Base-by-base conservation (phyloP, 2,888 invertebrate species). In the Maniola hyperantus region DNA sequence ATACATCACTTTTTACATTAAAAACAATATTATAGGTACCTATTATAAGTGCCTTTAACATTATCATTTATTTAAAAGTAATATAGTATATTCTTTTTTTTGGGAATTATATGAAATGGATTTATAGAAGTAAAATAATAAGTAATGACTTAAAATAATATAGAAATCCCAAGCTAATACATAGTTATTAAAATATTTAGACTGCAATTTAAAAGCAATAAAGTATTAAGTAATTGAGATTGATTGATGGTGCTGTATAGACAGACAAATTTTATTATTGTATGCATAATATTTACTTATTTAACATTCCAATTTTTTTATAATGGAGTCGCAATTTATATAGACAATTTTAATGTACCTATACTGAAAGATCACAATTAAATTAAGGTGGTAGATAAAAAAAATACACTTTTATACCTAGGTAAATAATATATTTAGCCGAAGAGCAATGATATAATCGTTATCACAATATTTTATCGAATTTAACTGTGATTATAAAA, bases 401-500 rank as follows among this genome's bases (percentile, higher is more conserved):
- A n/a, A 36, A 0, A 15, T 10, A 26, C 26, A 26, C 26, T 26
- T 34, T 34, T 33, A 15, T 42, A 57, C 8, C 5, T 15, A 20
- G 10, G 42, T 18, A 13, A 55, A 6, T 36, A n/a, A n/a, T n/a
- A n/a, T n/a, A 59, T 48, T 59, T 48, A 58, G 36, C 13, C 13
- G 6, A 34, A 44, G n/a, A 34, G 26, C 26, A 59, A 33, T 26
- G 26, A 26, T 18, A 13, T 36, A 26, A 57, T 57, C n/a, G 26
- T 53, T 44, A 53, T 53, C 62, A 48, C 67, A 53, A 58, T 61
- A 26, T 53, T n/a, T 53, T 77, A 76, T 81, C 79, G 79, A 83
- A 84, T 84, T 84, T 78, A 80, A 81, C 85, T 88, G 88, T 88
- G 88, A 88, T 88, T 83, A 42, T 53, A 18, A 79, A 70, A 54